phyloP scores from a whole-genome alignment of 1,140 invertebrate genomes.

The Gonatopus flavifemur region DNA sequence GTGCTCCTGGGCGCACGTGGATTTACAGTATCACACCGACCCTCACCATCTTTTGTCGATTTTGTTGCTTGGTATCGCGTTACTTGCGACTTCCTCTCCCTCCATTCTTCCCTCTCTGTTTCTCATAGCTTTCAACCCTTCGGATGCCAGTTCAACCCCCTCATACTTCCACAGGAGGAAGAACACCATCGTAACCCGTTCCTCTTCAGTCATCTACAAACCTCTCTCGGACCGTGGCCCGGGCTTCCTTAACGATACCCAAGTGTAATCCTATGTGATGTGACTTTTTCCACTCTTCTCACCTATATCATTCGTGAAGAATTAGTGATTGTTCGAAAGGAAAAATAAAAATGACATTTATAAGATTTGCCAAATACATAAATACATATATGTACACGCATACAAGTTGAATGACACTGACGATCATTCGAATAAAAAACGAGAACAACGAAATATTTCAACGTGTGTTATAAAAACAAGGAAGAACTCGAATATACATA shows the following conservation, averaged over 20 bases:
- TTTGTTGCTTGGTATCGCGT: conserved; percentile 19
- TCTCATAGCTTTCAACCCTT: too few species aligned
- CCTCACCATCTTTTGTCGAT: conserved; percentile 17
- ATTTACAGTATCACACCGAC: conserved; percentile 14
- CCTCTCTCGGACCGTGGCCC: conserved; percentile 18
- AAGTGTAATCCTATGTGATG: neutral
- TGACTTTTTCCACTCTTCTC: neutral
- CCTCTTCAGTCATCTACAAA: conserved; percentile 32
- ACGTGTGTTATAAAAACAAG: too few species aligned
- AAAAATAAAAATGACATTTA: too few species aligned
- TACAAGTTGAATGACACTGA: too few species aligned
- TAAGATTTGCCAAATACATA: too few species aligned
- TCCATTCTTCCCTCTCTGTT: neutral
- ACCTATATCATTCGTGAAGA: neutral
- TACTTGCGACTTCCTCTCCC: neutral
- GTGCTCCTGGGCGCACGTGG: conserved; percentile 49
- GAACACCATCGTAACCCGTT: conserved; percentile 14
- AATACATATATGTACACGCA: too few species aligned
- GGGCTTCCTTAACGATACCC: conserved; percentile 2
- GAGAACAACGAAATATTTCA: too few species aligned
- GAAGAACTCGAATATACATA: too few species aligned
- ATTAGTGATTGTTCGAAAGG: too few species aligned
- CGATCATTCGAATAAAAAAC: too few species aligned
- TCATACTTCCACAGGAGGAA: conserved; percentile 26
- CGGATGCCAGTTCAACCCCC: conserved; percentile 27